Percentiles rank a stretch among this genome's conserved stretches.
Conservation (phyloP, 2,888 invertebrate species). For the Cryptops parisi region DNA sequence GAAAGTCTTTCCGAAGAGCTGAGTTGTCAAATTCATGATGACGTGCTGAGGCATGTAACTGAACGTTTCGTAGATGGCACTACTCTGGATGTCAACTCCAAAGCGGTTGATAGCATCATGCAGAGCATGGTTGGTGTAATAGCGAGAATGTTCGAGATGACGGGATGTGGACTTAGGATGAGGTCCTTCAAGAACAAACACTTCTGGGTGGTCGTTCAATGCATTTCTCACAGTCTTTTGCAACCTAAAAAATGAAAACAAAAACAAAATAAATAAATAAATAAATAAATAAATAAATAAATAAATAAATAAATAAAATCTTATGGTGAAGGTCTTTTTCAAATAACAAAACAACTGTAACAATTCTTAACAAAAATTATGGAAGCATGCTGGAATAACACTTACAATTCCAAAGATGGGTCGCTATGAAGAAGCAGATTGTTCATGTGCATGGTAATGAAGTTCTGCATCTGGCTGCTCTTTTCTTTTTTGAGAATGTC, state of each 20-base stretch:
- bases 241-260: constrained; percentile 5
- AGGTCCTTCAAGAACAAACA: background rate
- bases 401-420: background rate
- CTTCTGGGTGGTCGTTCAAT: background rate
- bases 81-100: constrained; percentile 4
- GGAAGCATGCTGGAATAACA: background rate
- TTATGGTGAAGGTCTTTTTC: background rate
- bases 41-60: constrained; percentile 4
- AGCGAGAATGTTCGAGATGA: constrained; percentile 1
- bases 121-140: background rate
- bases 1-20: constrained; percentile 7
- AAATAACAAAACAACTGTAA: background rate
- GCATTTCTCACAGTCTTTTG: background rate
- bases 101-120: constrained; percentile 3
- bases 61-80: constrained; percentile 6
- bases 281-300: too few species aligned
- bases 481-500: background rate
- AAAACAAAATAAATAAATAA: too few species aligned
- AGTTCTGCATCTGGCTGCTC: constrained; percentile 6
- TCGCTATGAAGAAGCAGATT: constrained; percentile 3
- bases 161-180: constrained; percentile 8
- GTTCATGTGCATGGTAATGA: constrained; percentile 11
- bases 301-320: too few species aligned
- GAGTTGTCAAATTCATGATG: constrained; percentile 5
- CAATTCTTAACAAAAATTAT: background rate